Base-by-base conservation (phyloP, 2,888 invertebrate genomes). In the Tyria jacobaeae region DNA sequence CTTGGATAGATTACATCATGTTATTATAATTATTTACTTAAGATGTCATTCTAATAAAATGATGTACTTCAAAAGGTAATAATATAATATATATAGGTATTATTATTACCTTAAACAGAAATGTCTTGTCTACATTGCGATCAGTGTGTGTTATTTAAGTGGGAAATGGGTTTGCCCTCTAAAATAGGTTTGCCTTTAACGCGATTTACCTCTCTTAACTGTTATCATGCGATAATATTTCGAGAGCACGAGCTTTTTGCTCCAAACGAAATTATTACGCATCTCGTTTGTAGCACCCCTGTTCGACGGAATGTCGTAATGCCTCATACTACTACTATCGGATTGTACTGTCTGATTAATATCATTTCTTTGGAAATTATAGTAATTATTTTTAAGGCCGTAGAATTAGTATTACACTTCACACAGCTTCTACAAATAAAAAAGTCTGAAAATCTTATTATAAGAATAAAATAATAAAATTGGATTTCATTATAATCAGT, bases 401-500 rank as follows among this genome's bases (percentile, higher is more conserved):
- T 50, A 64, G 55, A 58, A 64, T 62, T 50, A 59, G 21, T 60
- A 64, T 15, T 57, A 48, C 17, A 39, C 55, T 51, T 47, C 61
- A 34, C 2, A 53, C 15, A 14, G 58, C 12, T 54, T 69, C 25
- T 51, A 66, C 14, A 58, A 24, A 58, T 24, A 56, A 62, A 48
- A 31, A 48, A 70, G 37, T 53, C 62, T 53, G 52, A 9, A 55
- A 60, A 47, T 39, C 53, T 52, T 59, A 55, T 31, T 50, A 37
- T 50, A 44, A 17, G 56, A 44, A 15, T 58, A 53, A 67, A 39
- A 35, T 56, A 64, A 47, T 35, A 56, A 47, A 51, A 37, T 24
- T 49, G 52, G 52, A 35, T 51, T 65, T 62, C 64, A 72, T 62
- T 44, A 65, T 64, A 59, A 60, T 72, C 70, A 72, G 66, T 72